Conservation (phyloP, 2,888 invertebrate species). For the Tanytarsus gracilentus region DNA sequence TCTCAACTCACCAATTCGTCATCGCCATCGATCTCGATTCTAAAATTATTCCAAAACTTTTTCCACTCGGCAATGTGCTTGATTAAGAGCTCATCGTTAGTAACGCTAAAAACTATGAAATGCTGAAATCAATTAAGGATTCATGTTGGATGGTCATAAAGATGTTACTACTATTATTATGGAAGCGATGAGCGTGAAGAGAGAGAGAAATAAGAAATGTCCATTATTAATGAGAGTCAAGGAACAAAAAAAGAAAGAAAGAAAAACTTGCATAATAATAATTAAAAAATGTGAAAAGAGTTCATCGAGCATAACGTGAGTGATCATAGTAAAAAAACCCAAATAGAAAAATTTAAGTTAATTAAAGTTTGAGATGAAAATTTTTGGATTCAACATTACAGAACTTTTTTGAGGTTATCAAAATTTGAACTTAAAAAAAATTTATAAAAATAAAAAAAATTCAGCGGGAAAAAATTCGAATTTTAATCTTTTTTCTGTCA, state of each 20-base stretch:
- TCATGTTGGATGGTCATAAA: not conserved
- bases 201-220: not conserved
- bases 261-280: not conserved
- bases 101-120: constrained; percentile 45
- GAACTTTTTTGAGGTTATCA: no score
- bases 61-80: constrained; percentile 48
- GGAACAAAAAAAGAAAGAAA: not conserved
- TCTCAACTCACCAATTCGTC: constrained; percentile 43
- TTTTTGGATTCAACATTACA: no score
- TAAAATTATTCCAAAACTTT: constrained; percentile 45
- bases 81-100: constrained; percentile 43
- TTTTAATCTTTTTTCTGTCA: no score
- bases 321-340: no score
- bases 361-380: no score
- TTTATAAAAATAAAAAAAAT: no score
- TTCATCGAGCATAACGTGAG: no score
- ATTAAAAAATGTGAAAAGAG: not conserved
- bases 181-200: not conserved
- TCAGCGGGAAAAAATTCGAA: no score
- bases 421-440: no score
- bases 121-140: constrained; percentile 4
- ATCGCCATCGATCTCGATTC: constrained; percentile 47
- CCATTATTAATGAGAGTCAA: not conserved
- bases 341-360: no score
- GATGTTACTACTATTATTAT: not conserved